phyloP scores from a whole-genome alignment of 2,888 invertebrate species.

The Tinea semifulvella region DNA sequence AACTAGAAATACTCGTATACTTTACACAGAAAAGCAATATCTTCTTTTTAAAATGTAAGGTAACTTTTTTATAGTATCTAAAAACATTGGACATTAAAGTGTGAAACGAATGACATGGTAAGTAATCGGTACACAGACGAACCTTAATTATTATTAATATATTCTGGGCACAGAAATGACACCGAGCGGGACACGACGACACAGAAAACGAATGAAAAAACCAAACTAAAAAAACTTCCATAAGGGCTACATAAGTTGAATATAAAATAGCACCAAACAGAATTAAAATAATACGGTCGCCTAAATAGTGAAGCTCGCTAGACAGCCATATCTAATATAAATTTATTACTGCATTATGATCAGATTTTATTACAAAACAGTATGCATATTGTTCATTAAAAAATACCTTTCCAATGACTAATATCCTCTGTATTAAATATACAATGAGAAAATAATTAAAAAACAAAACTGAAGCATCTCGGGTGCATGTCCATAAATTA shows the following conservation, averaged over 20 bases:
- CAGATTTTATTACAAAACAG: constrained; percentile 20
- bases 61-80: constrained; percentile 5
- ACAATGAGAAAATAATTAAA: constrained; percentile 6
- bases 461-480: constrained; percentile 37
- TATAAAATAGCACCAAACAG: constrained; percentile 40
- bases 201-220: constrained; percentile 31
- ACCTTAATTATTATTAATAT: constrained; percentile 47
- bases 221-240: constrained; percentile 29
- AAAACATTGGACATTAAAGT: constrained; percentile 7
- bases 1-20: too few species aligned
- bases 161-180: constrained; percentile 42
- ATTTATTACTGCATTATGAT: constrained; percentile 46
- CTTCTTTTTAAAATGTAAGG: too few species aligned
- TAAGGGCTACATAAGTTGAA: constrained; percentile 42
- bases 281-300: constrained; percentile 17
- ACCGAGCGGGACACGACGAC: constrained; percentile 22
- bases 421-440: constrained; percentile 6
- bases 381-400: constrained; percentile 9
- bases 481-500: constrained; percentile 51
- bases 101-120: constrained; percentile 10
- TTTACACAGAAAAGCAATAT: too few species aligned
- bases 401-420: constrained; percentile 6
- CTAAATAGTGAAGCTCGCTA: constrained; percentile 31
- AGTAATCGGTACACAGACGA: constrained; percentile 5
- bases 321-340: constrained; percentile 44